Base-by-base conservation (phyloP, 2,888 invertebrate genomes). In the Nasonovia ribisnigri region DNA sequence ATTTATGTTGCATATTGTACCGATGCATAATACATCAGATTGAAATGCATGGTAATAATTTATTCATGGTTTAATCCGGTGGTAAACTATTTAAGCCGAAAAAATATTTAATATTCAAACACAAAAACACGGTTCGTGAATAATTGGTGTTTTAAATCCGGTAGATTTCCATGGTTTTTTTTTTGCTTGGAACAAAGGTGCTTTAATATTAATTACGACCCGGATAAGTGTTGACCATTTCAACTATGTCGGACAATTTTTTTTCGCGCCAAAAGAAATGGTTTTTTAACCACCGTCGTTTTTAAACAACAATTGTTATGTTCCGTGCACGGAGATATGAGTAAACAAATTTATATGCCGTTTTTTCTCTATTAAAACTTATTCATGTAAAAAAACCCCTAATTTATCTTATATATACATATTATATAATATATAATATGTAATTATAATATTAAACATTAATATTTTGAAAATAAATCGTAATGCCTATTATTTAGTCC, bases 71-170 rank as follows among this genome's bases (percentile, higher is more conserved):
- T 77, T 51, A 91, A 91, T 91, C 51, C 51, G 36, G 29, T 48
- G 43, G 90, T 48, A 46, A 48, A 84, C 43, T 43, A 60, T 60
- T 89, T 60, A 89, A 60, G 8, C 60, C n/a, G 46, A 43, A 46
- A 89, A 51, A 89, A 54, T 88, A 57, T 88, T 57, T 88, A 57
- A 48, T 42, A 57, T 88, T 88, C 57, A 29, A 88, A 46, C 46
- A 88, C 11, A 57, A 88, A 88, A 88, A 88, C 42, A 88, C 26
- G 42, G 54, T n/a, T 29, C 57, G 13, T 88, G 88, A 88, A 88
- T 57, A 88, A 88, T 57, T 88, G 43, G 48, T 90, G 90, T 77
- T 90, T 90, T 77, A n/a, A 90, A 48, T 77, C 67, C 20, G 13
- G 36, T 16, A 36, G n/a, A 88, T 51, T 36, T 48, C 20, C 36